A percentile compares a stretch with the other conserved stretches of the same genome.
Conservation (phyloP, 1,140 invertebrate genomes). For the Sinonovacula constricta region DNA sequence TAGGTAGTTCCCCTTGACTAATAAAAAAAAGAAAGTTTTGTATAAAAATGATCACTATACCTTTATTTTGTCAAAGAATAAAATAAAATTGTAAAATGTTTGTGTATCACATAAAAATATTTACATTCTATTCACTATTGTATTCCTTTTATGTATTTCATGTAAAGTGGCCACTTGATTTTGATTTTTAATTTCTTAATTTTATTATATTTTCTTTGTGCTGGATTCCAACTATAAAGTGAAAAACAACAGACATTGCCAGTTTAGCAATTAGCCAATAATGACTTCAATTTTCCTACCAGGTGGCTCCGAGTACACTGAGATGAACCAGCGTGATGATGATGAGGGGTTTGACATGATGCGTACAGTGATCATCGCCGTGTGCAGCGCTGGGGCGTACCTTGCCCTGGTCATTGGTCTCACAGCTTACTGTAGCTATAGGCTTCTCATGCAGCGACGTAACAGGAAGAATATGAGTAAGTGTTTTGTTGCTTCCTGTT, state of each 20-base stretch:
- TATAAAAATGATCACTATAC: no score
- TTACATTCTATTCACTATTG: no score
- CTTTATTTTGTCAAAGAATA: no score
- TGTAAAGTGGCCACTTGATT: no score
- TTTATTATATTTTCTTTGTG: not conserved
- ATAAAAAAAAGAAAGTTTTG: no score
- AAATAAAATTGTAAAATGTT: no score
- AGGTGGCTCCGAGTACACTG: conserved; percentile 68
- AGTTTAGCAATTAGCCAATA: no score
- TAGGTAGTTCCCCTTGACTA: no score
- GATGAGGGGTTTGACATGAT: conserved; percentile 80
- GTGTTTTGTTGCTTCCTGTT: no score
- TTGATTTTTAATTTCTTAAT: not conserved
- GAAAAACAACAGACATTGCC: not conserved
- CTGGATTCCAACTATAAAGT: not conserved
- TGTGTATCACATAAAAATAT: no score
- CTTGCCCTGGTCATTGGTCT: conserved; percentile 93
- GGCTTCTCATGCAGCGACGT: conserved; percentile 80
- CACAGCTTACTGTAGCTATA: conserved; percentile 93
- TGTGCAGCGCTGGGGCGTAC: conserved; percentile 93
- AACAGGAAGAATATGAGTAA: conserved; percentile 60
- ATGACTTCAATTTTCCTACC: conserved; percentile 28
- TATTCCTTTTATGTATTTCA: no score
- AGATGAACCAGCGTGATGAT: conserved; percentile 54
- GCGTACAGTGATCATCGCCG: conserved; percentile 93